Evolutionary conservation across 2,797 vertebrate species (phyloP), one percentile per base, ranked within the genome.

Genomic region (Siniperca undulata): DNA sequence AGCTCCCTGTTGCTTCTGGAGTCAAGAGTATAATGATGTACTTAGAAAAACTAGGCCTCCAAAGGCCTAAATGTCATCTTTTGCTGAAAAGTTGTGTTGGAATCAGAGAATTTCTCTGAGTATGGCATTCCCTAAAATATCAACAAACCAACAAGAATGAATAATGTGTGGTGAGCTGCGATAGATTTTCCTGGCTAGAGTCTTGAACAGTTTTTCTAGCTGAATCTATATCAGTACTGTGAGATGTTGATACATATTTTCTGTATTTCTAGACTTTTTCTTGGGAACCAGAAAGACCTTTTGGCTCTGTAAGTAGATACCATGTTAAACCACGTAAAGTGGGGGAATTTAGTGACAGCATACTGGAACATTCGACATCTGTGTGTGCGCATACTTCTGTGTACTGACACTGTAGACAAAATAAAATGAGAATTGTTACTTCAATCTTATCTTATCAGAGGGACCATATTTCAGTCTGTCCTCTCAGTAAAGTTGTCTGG

Each of bases 151-250:
- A 50, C 56, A 81, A 22, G 72, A 65, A 52, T 80, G 61, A 88
- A 52, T 78, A 69, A 86, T 83, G 72, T 67, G 70, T 20, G 14
- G 34, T 1, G 50, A 80, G 55, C 80, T 38, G 80, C 36, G 61
- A 66, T 69, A 61, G 20, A 60, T 84, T 91, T 89, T 89, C 80
- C 84, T 85, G 87, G 84, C 78, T 4, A 1, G 7, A 53, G 48
- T 61, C 27, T 38, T 11, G 10, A 76, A 67, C 38, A 44, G 36
- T 52, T 82, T 73, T 83, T 65, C 24, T 46, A 3, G 20, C 50
- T 46, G 58, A 82, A 59, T 75, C 67, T 58, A 14, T 55, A 67
- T 68, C 58, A 62, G 40, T 11, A 46, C 42, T 75, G 22, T 62
- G 65, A 65, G 48, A 88, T 68, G 24, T 22, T 76, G 62, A 48